Base-by-base conservation (phyloP, 2,797 vertebrate genomes). In the Alexandromys oeconomus region DNA sequence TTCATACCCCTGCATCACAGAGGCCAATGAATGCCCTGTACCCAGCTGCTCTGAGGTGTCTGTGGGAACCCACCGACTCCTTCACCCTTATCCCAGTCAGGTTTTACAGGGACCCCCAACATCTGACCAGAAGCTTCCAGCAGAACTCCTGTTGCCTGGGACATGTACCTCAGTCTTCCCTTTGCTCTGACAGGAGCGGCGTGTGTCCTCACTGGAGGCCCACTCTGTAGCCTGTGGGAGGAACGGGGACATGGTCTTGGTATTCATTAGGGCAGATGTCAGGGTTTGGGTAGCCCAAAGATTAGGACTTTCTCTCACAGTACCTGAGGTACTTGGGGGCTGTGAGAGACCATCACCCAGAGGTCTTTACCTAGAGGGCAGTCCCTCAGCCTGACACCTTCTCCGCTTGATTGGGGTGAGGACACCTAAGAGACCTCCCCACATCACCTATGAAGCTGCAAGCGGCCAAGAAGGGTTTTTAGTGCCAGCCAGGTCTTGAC, bases 121-220 rank as follows among this genome's bases (percentile, higher is more conserved):
- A 7, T 34, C 15, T 25, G 80, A 40, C 46, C 63, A 27, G 21
- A 73, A 46, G 8, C 74, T 76, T 79, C 40, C 77, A 46, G 11
- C 8, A 40, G 43, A 74, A 27, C 3, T 67, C 67, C 86, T 1
- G 14, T 25, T 23, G 29, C 69, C 29, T 13, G 40, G 34, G 4
- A 31, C 91, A 97, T 95, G 65, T 98, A 99, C 99, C 99, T 99
- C 99, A 8, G 99, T 99, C 99, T 99, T 99, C 97, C 99, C 99
- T 99, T 99, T 99, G 99, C 99, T 99, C 98, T 99, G 99, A 99
- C 99, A 99, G 98, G 99, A 99, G 98, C 99, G 99, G 98, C 99
- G 99, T 85, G 99, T 99, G 96, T 99, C 99, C 98, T 99, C 99
- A 40, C 99, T 99, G 98, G 99, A 99, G 97, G 99, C 99, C 99